These are phyloP conservation scores for Dendrolimus kikuchii DNA, from an alignment of 1,140 invertebrate species.

Conservation along the genomic window DNA sequence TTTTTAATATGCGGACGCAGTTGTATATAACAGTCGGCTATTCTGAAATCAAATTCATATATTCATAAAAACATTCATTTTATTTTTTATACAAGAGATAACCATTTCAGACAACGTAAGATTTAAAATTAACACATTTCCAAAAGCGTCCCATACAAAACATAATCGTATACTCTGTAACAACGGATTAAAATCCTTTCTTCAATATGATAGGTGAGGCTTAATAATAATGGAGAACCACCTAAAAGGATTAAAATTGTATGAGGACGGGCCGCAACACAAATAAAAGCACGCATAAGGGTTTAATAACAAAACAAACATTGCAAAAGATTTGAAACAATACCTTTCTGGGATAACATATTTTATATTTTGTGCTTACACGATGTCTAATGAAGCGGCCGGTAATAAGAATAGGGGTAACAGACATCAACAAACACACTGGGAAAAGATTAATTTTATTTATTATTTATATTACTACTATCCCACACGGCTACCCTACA, in stretches of 20 bases:
- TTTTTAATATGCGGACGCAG: no score
- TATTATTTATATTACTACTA: no score
- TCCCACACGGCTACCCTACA: no score
- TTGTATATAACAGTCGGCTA: no score
- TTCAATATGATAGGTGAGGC: slow-evolving; percentile 16
- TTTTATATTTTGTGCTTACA: no score
- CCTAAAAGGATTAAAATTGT: slow-evolving; percentile 23
- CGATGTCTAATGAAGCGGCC: slow-evolving; percentile 7
- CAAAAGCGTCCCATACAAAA: neutral
- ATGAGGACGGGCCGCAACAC: slow-evolving; percentile 10
- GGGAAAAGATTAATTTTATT: no score
- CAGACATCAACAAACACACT: no score
- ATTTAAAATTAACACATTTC: slow-evolving; percentile 7
- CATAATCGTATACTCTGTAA: neutral
- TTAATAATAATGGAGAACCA: slow-evolving; percentile 19
- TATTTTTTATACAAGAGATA: no score
- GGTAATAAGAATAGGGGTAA: no score
- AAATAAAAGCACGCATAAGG: slow-evolving; percentile 10
- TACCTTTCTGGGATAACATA: neutral
- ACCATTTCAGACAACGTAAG: neutral
- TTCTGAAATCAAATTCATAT: no score
- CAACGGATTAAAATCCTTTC: slow-evolving; percentile 8
- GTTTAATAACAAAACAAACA: slow-evolving; percentile 17
- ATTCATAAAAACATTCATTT: no score
- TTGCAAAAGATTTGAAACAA: slow-evolving; percentile 13